These are phyloP conservation scores for Cataglyphis rosenhaueri DNA, from an alignment of 2,888 invertebrate genomes.

Conservation along the genomic window DNA sequence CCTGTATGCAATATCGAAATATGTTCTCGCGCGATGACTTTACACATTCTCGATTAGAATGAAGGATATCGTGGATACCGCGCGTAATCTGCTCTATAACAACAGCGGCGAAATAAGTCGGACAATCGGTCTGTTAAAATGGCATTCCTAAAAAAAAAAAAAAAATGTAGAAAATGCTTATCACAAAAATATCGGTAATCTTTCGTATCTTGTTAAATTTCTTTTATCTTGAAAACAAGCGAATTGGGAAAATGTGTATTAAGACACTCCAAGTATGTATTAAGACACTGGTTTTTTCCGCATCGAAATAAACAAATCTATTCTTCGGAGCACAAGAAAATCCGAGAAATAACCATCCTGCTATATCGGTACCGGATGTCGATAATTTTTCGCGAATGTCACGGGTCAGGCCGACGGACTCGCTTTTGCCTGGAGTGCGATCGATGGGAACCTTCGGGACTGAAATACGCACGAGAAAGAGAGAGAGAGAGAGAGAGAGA, in stretches of 20 bases:
- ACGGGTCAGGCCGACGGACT: constrained; percentile 33
- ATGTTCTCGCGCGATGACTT: background rate
- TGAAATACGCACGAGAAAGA: constrained; percentile 27
- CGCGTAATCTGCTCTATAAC: background rate
- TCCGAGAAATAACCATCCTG: background rate
- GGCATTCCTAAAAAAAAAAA: background rate
- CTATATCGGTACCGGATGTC: constrained; percentile 21
- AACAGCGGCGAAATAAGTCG: background rate
- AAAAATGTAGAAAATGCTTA: background rate
- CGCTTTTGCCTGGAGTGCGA: constrained; percentile 29
- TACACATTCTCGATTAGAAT: background rate
- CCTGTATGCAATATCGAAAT: constrained; percentile 13
- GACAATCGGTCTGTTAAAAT: background rate
- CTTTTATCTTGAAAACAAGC: background rate
- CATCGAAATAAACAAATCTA: background rate
- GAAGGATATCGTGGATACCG: background rate
- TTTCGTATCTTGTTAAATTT: background rate
- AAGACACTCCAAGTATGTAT: background rate
- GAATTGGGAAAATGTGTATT: background rate
- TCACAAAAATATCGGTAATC: background rate
- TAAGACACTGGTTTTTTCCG: background rate
- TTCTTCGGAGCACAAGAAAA: background rate
- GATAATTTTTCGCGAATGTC: constrained; percentile 36
- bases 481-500: constrained; percentile 21
- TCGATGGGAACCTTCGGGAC: constrained; percentile 51